Evolutionary conservation across 2,113 vertebrate genomes (phyloP), one percentile per base, ranked within the genome.

Genomic region (Seriola rivoliana): DNA sequence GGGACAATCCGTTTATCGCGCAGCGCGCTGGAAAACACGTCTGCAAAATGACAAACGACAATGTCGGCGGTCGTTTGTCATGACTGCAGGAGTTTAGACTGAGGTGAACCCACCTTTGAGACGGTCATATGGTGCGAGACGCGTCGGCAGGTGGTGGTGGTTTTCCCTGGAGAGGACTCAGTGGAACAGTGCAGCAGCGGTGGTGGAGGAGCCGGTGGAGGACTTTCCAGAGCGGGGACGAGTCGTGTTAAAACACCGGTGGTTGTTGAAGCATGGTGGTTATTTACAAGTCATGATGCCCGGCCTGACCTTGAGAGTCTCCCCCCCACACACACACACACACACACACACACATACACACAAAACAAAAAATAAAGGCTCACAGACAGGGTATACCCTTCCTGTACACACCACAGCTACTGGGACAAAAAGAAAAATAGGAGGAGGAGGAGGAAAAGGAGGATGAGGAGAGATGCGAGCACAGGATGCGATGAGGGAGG

Each of bases 121-220:
- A 91, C 87, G 88, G 90, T 92, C 93, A 93, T 93, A 63, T 38
- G 91, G 67, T 4, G 83, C 40, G 67, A 59, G 81, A 68, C 68
- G 78, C 70, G 84, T 29, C 82, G 82, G 89, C 87, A 91, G 92
- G 91, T 91, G 91, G 60, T 63, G 73, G 68, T 40, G 57, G 46
- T 76, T 80, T 55, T 50, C 78, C 75, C 82, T 9, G 80, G 68
- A 21, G 80, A 82, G 72, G 40, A 42, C 8, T 42, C 40, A 11
- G 40, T 0, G 40, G 10, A 42, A 8, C 40, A 8, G 40, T 8
- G 38, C 38, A 21, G 58, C 3, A 4, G 65, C 36, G 57, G 25
- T 34, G 75, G 57, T 34, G 76, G 40, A 11, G 69, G 44, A 52
- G 73, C 57, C 44, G 29, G n/a, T 63, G 64, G 70, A 36, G 68